Percentiles rank a stretch among this genome's conserved stretches.
Evolutionary conservation across 2,113 vertebrate species (phyloP).

Genomic region (Bubalus kerabau): DNA sequence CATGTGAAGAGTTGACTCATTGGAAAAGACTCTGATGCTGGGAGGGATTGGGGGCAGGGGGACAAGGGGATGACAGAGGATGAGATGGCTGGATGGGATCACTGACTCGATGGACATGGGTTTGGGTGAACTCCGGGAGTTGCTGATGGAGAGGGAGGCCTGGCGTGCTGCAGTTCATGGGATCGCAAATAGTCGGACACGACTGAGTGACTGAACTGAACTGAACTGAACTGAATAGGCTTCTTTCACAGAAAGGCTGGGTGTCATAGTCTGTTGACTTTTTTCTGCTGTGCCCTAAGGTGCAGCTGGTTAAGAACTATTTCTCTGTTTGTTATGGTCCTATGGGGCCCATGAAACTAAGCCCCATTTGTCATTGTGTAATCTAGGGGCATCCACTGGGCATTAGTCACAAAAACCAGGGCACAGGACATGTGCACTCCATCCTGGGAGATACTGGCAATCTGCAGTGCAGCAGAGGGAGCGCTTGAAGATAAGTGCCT

Average conservation of each 20-base stretch:
- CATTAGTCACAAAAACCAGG: background rate
- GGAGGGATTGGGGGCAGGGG: too few relatives aligned
- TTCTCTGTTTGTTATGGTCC: background rate
- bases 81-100: too few relatives aligned
- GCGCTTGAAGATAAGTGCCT: background rate
- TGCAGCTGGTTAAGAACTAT: background rate
- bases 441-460: background rate
- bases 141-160: too few relatives aligned
- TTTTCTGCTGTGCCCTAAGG: background rate
- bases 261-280: background rate
- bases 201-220: too few relatives aligned
- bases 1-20: too few relatives aligned
- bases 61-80: too few relatives aligned
- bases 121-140: too few relatives aligned
- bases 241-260: background rate
- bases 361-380: background rate
- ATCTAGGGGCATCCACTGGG: background rate
- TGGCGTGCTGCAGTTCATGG: too few relatives aligned
- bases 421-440: background rate
- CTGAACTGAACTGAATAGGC: too few relatives aligned
- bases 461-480: background rate
- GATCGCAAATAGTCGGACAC: too few relatives aligned
- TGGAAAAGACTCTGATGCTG: too few relatives aligned
- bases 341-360: background rate
- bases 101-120: too few relatives aligned